A percentile compares a stretch with the other conserved stretches of the same genome.
Conservation (phyloP, 1,140 invertebrate species). For the Eubasilissa regina region DNA sequence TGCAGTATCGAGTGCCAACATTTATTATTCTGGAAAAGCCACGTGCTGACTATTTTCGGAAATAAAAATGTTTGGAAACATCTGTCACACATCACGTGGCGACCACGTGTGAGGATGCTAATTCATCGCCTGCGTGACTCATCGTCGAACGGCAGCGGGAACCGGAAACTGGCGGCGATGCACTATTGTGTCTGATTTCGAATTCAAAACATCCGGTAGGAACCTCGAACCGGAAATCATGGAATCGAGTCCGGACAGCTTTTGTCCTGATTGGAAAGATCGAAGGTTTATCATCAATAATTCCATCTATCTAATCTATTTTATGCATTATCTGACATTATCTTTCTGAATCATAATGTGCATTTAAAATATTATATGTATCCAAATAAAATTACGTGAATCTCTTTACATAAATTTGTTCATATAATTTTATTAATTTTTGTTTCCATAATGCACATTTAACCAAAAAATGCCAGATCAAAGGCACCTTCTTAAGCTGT, state of each 20-base stretch:
- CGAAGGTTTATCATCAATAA: too few relatives aligned
- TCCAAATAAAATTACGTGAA: too few relatives aligned
- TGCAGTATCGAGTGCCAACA: not conserved
- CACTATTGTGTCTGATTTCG: conserved; percentile 35
- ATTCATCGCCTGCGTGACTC: not conserved
- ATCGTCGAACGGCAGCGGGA: not conserved
- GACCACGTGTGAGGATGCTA: not conserved
- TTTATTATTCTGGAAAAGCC: not conserved
- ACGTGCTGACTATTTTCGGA: not conserved
- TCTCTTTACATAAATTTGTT: too few relatives aligned
- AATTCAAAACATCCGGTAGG: conserved; percentile 26
- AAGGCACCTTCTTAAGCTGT: too few relatives aligned
- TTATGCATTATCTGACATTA: too few relatives aligned
- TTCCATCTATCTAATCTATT: too few relatives aligned
- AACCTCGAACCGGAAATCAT: conserved; percentile 13
- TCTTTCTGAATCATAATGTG: too few relatives aligned
- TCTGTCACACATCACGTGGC: conserved; percentile 7
- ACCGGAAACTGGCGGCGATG: conserved; percentile 13
- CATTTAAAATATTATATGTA: too few relatives aligned
- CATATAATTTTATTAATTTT: too few relatives aligned
- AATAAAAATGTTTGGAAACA: conserved; percentile 8
- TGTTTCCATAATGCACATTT: too few relatives aligned
- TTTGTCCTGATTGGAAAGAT: not conserved
- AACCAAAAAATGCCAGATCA: too few relatives aligned
- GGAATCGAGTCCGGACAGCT: conserved; percentile 6